phyloP scores from a whole-genome alignment of 2,888 invertebrate genomes.

The Conus canariensis region DNA sequence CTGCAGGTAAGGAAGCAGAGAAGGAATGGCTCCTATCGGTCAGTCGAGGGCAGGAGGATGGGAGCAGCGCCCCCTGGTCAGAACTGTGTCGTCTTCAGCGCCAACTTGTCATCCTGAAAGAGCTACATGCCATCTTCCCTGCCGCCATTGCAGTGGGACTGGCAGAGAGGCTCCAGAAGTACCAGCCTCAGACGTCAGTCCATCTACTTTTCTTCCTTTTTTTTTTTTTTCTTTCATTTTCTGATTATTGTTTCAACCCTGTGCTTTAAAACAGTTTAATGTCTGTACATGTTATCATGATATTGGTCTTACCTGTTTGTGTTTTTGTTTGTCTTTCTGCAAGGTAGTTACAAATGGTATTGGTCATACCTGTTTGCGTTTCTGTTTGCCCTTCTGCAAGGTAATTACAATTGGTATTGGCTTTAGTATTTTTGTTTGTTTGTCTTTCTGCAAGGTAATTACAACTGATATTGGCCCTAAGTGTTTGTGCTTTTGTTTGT shows the following conservation, averaged over 20 bases:
- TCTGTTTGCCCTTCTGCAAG: no score
- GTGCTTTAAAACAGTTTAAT: neutral
- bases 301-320: no score
- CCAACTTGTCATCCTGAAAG: constrained; percentile 59
- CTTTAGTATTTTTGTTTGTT: no score
- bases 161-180: constrained; percentile 67
- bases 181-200: constrained; percentile 58
- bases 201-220: neutral
- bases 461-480: no score
- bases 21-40: constrained; percentile 55
- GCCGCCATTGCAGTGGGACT: constrained; percentile 67
- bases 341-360: no score
- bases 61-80: constrained; percentile 45
- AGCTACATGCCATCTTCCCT: constrained; percentile 58
- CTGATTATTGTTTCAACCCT: neutral
- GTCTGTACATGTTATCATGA: neutral
- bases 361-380: no score
- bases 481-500: no score
- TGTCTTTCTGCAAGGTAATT: no score
- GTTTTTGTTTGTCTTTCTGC: no score
- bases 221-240: neutral
- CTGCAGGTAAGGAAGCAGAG: constrained; percentile 59
- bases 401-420: no score
- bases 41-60: constrained; percentile 50
- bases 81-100: constrained; percentile 61